Conservation (phyloP, 2,797 vertebrate genomes). For the Antennarius maculatus region DNA sequence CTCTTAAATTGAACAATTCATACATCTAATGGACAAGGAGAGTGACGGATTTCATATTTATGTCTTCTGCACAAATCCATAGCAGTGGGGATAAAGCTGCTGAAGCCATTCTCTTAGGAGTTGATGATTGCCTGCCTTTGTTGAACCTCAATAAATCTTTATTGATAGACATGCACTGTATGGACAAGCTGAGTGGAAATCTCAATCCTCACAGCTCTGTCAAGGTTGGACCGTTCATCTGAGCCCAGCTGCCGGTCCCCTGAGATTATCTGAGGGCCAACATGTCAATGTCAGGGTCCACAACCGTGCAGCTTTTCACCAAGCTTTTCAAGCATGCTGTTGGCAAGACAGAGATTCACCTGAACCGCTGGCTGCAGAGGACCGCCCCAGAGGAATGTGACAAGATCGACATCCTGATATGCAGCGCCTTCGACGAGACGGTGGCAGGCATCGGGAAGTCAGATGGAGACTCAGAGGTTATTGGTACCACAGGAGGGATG, state of each 20-base stretch:
- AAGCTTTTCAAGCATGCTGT: constrained; percentile 82
- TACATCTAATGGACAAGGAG: constrained; percentile 45
- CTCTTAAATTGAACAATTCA: background rate
- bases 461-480: constrained; percentile 65
- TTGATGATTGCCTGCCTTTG: constrained; percentile 12
- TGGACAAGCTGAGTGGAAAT: constrained; percentile 31
- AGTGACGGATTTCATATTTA: constrained; percentile 31
- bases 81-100: constrained; percentile 27
- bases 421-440: constrained; percentile 80
- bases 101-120: constrained; percentile 29
- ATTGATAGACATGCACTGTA: constrained; percentile 36
- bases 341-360: constrained; percentile 80
- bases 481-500: constrained; percentile 49
- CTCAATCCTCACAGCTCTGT: constrained; percentile 36
- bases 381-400: constrained; percentile 79
- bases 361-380: constrained; percentile 84
- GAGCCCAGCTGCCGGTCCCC: constrained; percentile 41
- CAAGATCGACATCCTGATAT: constrained; percentile 83
- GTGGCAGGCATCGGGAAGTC: constrained; percentile 55
- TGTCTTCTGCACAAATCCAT: constrained; percentile 21
- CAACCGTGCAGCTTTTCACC: constrained; percentile 77
- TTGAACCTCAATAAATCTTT: constrained; percentile 17
- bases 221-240: constrained; percentile 35
- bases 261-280: constrained; percentile 41
- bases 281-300: constrained; percentile 79